phyloP scores from a whole-genome alignment of 2,888 invertebrate species.

The Acanthacorydalis orientalis region DNA sequence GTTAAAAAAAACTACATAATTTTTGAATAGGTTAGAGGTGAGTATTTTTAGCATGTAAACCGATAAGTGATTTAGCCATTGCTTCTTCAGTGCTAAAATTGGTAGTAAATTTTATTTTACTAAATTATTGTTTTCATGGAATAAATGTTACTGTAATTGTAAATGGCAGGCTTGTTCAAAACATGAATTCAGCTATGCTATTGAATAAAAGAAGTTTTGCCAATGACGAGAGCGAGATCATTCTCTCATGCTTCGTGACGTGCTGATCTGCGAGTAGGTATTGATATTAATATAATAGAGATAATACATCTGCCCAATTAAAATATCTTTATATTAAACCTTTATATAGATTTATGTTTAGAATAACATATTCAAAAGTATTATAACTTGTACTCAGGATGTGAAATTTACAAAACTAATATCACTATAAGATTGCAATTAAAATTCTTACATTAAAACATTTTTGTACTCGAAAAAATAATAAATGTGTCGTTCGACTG shows the following conservation, averaged over 20 bases:
- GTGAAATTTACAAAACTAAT: conserved; percentile 16
- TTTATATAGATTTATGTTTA: too few relatives aligned
- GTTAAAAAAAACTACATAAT: conserved; percentile 3
- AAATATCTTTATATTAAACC: too few relatives aligned
- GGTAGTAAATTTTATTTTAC: not conserved
- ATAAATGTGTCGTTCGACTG: not conserved
- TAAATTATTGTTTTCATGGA: not conserved
- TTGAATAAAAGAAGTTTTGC: not conserved
- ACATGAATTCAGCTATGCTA: not conserved
- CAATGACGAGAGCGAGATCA: not conserved
- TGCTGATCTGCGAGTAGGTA: too few relatives aligned
- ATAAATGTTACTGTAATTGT: too few relatives aligned
- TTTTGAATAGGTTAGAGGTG: too few relatives aligned
- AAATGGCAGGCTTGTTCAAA: too few relatives aligned
- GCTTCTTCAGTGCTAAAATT: conserved; percentile 2
- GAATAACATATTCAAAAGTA: not conserved
- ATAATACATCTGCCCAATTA: too few relatives aligned
- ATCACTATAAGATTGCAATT: conserved; percentile 17
- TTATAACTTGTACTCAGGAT: conserved; percentile 14
- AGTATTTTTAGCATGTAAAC: too few relatives aligned
- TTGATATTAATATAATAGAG: too few relatives aligned
- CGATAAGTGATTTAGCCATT: not conserved
- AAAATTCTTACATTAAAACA: conserved; percentile 1
- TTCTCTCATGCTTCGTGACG: not conserved
- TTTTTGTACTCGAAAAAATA: conserved; percentile 5